These are phyloP conservation scores for Orius insidiosus DNA, from an alignment of 1,140 invertebrate species.

Conservation along the genomic window DNA sequence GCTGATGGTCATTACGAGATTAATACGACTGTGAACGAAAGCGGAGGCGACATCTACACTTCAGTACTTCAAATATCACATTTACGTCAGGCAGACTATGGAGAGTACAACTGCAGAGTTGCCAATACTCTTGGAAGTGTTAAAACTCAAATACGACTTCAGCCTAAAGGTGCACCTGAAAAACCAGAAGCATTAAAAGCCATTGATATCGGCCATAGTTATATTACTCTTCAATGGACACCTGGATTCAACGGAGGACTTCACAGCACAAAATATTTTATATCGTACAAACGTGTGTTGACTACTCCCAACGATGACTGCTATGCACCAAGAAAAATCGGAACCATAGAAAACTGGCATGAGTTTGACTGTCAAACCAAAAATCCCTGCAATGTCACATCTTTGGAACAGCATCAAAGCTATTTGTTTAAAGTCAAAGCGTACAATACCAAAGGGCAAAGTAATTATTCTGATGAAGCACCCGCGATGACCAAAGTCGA, in stretches of 20 bases:
- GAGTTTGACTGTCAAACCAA: conserved; percentile 66
- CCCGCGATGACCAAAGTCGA: conserved; percentile 62
- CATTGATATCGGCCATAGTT: conserved; percentile 51
- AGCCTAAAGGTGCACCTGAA: conserved; percentile 70
- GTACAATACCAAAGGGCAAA: conserved; percentile 64
- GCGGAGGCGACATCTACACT: conserved; percentile 59
- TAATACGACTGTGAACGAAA: conserved; percentile 56
- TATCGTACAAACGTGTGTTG: conserved; percentile 48
- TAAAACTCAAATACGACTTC: conserved; percentile 56
- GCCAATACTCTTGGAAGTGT: conserved; percentile 55
- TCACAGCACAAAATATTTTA: conserved; percentile 67
- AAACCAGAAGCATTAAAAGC: conserved; percentile 51
- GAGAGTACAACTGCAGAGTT: conserved; percentile 70
- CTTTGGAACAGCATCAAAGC: conserved; percentile 62
- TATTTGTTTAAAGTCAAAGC: conserved; percentile 76
- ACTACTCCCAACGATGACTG: conserved; percentile 26
- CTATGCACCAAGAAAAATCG: conserved; percentile 31
- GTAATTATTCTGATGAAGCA: conserved; percentile 68
- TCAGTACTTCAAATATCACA: conserved; percentile 56
- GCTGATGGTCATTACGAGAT: conserved; percentile 76
- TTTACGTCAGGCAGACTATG: conserved; percentile 64
- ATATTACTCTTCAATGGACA: conserved; percentile 63
- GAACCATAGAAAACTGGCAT: conserved; percentile 42
- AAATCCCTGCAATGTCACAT: conserved; percentile 73
- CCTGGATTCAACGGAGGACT: conserved; percentile 79